phyloP scores from a whole-genome alignment of 2,113 vertebrate species.

The Pundamilia nyererei region DNA sequence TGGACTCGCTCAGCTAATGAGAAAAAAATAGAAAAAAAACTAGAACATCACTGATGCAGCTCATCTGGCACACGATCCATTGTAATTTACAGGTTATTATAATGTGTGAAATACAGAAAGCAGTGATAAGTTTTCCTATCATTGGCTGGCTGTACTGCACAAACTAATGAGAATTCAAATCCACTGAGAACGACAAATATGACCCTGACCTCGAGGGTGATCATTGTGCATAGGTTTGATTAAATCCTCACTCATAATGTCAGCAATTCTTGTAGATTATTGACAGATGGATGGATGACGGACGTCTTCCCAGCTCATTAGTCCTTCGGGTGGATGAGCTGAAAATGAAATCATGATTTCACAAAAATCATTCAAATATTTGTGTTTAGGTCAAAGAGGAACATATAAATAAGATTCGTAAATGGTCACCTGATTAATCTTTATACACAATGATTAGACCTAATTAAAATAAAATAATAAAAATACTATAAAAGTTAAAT shows the following conservation, averaged over 20 bases:
- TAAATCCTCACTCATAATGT: background rate
- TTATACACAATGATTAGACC: background rate
- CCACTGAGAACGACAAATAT: background rate
- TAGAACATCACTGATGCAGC: background rate
- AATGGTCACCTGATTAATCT: background rate
- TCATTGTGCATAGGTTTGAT: background rate
- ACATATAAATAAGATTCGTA: background rate
- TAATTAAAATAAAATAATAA: background rate
- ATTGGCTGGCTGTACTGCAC: background rate
- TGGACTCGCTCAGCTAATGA: background rate
- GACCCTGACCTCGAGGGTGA: background rate
- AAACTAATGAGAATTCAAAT: background rate
- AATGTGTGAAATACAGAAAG: background rate
- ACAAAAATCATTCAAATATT: background rate
- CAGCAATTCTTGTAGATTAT: background rate
- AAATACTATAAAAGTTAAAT: background rate
- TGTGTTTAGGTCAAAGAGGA: background rate
- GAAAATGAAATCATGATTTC: background rate
- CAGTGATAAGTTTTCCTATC: background rate
- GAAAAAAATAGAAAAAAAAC: background rate
- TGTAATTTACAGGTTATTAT: background rate
- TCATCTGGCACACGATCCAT: background rate
- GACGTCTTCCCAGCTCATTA: background rate
- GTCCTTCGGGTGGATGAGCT: background rate
- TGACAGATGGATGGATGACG: background rate